These are phyloP conservation scores for Myotis davidii DNA, from an alignment of 2,113 vertebrate species.

Conservation along the genomic window DNA sequence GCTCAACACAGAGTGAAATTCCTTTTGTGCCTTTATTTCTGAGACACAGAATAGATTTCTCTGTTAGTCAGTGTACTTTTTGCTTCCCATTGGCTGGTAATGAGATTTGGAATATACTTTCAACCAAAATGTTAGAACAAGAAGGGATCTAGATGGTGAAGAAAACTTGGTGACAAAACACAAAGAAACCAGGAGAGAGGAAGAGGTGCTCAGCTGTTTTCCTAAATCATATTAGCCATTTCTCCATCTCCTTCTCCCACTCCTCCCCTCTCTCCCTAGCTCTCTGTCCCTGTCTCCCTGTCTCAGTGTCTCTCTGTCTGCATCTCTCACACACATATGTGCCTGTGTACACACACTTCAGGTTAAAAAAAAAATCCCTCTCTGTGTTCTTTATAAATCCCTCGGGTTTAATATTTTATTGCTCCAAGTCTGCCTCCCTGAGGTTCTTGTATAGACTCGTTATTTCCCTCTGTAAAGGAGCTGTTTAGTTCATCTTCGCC, in stretches of 20 bases:
- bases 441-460: slow-evolving; percentile 12
- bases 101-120: background rate
- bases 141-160: background rate
- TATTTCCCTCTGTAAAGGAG: slow-evolving; percentile 41
- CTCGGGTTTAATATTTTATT: slow-evolving; percentile 44
- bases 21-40: background rate
- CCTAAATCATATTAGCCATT: background rate
- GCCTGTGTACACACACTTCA: background rate
- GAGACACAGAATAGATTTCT: background rate
- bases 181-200: background rate
- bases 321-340: background rate
- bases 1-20: slow-evolving; percentile 4
- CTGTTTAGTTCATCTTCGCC: background rate
- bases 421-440: background rate
- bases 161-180: background rate
- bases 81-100: background rate
- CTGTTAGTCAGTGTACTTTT: background rate
- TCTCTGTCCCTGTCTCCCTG: background rate
- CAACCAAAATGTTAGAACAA: background rate
- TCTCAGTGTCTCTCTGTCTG: background rate
- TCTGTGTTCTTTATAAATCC: background rate
- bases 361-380: slow-evolving; percentile 10
- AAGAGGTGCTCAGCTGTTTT: fast-evolving
- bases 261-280: background rate
- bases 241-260: background rate